Evolutionary conservation across 2,888 invertebrate species (phyloP), one percentile per base, ranked within the genome.

Genomic region (Antheraea assamensis): DNA sequence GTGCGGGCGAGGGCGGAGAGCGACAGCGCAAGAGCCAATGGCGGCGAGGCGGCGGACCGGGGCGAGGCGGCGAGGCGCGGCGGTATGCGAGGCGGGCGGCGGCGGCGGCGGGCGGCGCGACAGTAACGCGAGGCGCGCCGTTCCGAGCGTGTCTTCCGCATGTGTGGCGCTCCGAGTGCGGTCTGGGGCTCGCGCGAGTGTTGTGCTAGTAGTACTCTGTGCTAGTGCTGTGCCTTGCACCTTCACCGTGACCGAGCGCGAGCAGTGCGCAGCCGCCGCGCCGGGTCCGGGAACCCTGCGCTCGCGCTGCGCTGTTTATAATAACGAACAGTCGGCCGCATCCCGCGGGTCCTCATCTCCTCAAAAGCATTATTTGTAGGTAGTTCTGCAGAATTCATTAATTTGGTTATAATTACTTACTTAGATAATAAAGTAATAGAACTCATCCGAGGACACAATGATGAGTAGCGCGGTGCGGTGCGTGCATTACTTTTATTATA

Each of bases 61-160:
- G 72, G 73, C 52, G 74, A 66, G 70, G 64, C 42, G 21, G 64
- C 15, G 71, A 61, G 71, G 61, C 49, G 74, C 72, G 71, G 71
- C 47, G 66, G 71, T n/a, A 68, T 75, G 71, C 58, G 70, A 52
- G 42, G 72, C 70, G 61, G 71, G 72, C 71, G 15, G 72, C 8
- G 52, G 52, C 52, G 52, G 72, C 64, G 47, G 72, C 83, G 86
- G 86, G 87, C 85, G 82, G 83, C 85, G 83, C 85, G 88, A 74
- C 88, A 88, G 90, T 89, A 80, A 75, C 84, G 87, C 86, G 87
- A 86, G 83, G 85, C 87, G 84, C 87, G 88, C 85, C 85, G 86
- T 76, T 74, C 75, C 75, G 81, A 76, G 79, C 82, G 87, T 80
- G 79, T 79, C 74, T 76, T 72, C 73, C 72, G 74, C 72, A 77